A percentile compares a stretch with the other conserved stretches of the same genome.
phyloP scores from a whole-genome alignment of 2,797 vertebrate genomes.

The Gallirallus australis region DNA sequence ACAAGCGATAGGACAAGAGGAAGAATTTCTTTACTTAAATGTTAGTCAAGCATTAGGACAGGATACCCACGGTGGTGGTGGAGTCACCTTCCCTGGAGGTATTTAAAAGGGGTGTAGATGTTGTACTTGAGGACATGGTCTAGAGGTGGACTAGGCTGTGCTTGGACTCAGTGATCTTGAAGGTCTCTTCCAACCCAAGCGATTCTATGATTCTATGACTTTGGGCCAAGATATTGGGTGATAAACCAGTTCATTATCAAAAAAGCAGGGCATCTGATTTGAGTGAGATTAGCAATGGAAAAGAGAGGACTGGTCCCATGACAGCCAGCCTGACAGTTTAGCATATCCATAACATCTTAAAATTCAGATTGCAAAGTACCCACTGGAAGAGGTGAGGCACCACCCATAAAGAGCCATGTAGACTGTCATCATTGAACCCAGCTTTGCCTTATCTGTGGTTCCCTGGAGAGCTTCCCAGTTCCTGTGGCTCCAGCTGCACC shows the following conservation, averaged over 20 bases:
- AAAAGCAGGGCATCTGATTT: neutral
- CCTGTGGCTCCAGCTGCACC: accelerated
- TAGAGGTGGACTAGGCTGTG: too few relatives aligned
- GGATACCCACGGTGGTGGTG: too few relatives aligned
- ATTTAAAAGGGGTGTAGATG: too few relatives aligned
- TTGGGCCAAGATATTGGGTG: neutral
- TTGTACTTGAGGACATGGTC: too few relatives aligned
- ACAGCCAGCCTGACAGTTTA: neutral
- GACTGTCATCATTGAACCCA: neutral
- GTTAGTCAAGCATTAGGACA: too few relatives aligned
- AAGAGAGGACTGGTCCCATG: neutral
- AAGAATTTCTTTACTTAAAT: too few relatives aligned
- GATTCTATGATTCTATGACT: neutral
- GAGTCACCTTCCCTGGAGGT: too few relatives aligned
- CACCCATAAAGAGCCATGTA: neutral
- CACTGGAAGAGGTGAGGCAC: neutral
- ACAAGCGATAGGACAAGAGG: too few relatives aligned
- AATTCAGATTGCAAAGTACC: neutral
- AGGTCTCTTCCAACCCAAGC: too few relatives aligned
- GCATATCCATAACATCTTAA: neutral
- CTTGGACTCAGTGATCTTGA: too few relatives aligned
- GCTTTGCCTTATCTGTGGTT: neutral
- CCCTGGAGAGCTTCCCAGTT: neutral
- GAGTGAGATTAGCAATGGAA: neutral
- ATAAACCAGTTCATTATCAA: neutral